Evolutionary conservation across 2,888 invertebrate genomes (phyloP), one percentile per base, ranked within the genome.

Genomic region (Sphaerophoria rueppellii): DNA sequence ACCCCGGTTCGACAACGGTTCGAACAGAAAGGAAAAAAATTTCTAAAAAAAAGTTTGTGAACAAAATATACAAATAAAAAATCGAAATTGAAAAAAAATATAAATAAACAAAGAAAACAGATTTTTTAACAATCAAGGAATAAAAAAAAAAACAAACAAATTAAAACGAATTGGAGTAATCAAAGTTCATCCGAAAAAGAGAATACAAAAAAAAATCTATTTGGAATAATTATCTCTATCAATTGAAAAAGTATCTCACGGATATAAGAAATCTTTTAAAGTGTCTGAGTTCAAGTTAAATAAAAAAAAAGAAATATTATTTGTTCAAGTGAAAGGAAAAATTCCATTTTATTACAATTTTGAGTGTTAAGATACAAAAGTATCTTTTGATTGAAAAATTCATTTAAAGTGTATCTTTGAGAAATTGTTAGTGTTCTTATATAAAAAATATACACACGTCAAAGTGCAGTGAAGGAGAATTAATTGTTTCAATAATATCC

Each of bases 1-100:
- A 73, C 81, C 80, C 81, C 81, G 76, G 85, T 85, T 80, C 73
- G 72, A 76, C 73, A 61, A 76, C 85, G 85, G 85, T 77, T 85
- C 85, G 85, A 85, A 85, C 81, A 70, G 37, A 71, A 71, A 76
- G 63, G 46, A 85, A 72, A 82, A 73, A 78, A 54, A 65, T 52
- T 37, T 55, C 40, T 46, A 54, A 24, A 43, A 11, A 40, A 43
- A 11, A 40, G 34, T 50, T 81, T 75, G 34, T 52, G 52, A 63
- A 71, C 71, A 67, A 69, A n/a, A 57, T n/a, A 9, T 46, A 32
- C 2, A 55, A 46, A 43, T 40, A 12, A 24, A 61, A 16, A n/a
- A 50, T 57, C 55, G 24, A 37, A 55, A 52, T 12, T 37, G 24
- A 37, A 7, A 60, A 50, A 58, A 75, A 9, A 34, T 4, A 73